phyloP scores from a whole-genome alignment of 2,888 invertebrate genomes.

The Aelia acuminata region DNA sequence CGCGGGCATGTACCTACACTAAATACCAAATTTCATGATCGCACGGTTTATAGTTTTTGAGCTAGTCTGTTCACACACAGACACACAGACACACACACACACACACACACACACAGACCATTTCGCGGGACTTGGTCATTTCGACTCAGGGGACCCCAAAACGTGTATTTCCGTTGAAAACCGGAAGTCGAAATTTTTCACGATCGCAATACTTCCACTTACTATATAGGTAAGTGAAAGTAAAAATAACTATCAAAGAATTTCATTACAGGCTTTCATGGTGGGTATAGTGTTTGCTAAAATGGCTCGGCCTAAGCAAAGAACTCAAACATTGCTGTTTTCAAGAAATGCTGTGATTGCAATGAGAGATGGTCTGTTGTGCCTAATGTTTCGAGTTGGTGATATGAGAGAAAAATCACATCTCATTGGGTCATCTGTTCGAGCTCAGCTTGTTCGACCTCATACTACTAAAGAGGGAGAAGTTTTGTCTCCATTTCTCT shows the following conservation, averaged over 20 bases:
- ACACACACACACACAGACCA: too few species aligned
- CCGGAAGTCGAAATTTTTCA: too few species aligned
- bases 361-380: slow-evolving; percentile 86
- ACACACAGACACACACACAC: too few species aligned
- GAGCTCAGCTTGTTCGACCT: slow-evolving; percentile 86
- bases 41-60: too few species aligned
- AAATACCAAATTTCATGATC: too few species aligned
- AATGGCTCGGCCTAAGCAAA: slow-evolving; percentile 92
- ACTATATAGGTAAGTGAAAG: too few species aligned
- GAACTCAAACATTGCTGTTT: slow-evolving; percentile 94
- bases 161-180: too few species aligned
- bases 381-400: slow-evolving; percentile 92
- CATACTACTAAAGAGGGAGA: slow-evolving; percentile 86
- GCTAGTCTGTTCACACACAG: too few species aligned
- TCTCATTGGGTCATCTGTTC: slow-evolving; percentile 91
- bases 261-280: slow-evolving; percentile 74
- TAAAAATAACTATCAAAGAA: neutral
- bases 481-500: slow-evolving; percentile 73
- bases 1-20: too few species aligned
- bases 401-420: slow-evolving; percentile 92
- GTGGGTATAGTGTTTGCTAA: slow-evolving; percentile 95
- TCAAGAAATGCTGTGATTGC: slow-evolving; percentile 91
- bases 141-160: too few species aligned
- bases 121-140: too few species aligned
- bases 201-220: too few species aligned